Conservation (phyloP, 2,888 invertebrate species). For the Plagodis pulveraria region DNA sequence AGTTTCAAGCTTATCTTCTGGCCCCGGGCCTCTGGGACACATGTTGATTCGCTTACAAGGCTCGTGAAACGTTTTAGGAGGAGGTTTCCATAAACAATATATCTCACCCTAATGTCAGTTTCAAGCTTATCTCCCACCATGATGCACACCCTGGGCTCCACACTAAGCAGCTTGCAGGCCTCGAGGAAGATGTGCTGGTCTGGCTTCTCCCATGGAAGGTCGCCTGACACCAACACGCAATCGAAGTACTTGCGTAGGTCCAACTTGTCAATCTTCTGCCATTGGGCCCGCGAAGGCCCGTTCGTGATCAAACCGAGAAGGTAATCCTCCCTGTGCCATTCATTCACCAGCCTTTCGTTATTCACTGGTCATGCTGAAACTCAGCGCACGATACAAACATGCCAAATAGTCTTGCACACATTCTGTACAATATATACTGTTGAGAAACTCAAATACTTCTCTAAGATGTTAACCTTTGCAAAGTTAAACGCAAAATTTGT, state of each 20-base stretch:
- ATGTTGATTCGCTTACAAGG: too few species aligned
- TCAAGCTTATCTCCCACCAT: slow-evolving; percentile 96
- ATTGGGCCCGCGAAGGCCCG: slow-evolving; percentile 93
- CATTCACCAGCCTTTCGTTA: slow-evolving; percentile 77
- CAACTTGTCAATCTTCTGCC: slow-evolving; percentile 93
- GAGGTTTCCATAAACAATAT: too few species aligned
- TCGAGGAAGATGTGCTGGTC: slow-evolving; percentile 92
- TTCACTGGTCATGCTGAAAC: slow-evolving; percentile 71
- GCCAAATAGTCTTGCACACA: slow-evolving; percentile 67
- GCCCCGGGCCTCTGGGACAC: slow-evolving; percentile 86
- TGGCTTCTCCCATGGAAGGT: slow-evolving; percentile 94
- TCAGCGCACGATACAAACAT: slow-evolving; percentile 72
- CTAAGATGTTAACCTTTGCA: too few species aligned
- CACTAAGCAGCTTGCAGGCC: slow-evolving; percentile 90
- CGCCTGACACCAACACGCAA: slow-evolving; percentile 92
- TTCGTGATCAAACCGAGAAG: slow-evolving; percentile 93
- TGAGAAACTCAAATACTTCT: background rate
- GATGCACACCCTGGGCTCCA: slow-evolving; percentile 90
- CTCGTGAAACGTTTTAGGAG: background rate
- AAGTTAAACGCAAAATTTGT: too few species aligned
- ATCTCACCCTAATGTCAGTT: slow-evolving; percentile 90
- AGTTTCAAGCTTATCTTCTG: slow-evolving; percentile 94
- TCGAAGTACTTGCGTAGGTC: slow-evolving; percentile 90
- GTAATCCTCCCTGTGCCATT: slow-evolving; percentile 88
- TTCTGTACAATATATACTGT: slow-evolving; percentile 24